A percentile compares a stretch with the other conserved stretches of the same genome.
These are phyloP conservation scores for Tanytarsus gracilentus DNA, from an alignment of 2,888 invertebrate species.

Conservation along the genomic window DNA sequence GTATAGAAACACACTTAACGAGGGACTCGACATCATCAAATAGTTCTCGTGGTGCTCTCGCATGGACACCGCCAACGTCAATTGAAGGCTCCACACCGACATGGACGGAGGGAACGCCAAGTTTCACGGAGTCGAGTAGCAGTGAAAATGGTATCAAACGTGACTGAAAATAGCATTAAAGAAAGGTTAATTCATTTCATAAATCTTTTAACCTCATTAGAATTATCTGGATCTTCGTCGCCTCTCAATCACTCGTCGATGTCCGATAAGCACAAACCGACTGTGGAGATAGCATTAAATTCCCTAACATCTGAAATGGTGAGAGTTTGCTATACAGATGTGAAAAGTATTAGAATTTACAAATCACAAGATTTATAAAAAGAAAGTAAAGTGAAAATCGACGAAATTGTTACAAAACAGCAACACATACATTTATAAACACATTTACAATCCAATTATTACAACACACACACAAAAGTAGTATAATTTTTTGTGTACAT, in stretches of 20 bases:
- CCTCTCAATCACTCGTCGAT: conserved; percentile 42
- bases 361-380: conserved; percentile 24
- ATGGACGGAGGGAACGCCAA: conserved; percentile 96
- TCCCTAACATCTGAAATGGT: conserved; percentile 80
- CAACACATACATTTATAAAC: not conserved
- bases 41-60: conserved; percentile 46
- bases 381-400: no score
- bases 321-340: conserved; percentile 40
- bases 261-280: conserved; percentile 47
- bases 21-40: conserved; percentile 43
- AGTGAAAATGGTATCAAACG: conserved; percentile 64
- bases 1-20: conserved; percentile 52
- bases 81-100: conserved; percentile 91
- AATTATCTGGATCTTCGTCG: conserved; percentile 53
- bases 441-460: no score
- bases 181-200: conserved; percentile 27
- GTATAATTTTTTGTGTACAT: no score
- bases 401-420: no score
- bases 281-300: conserved; percentile 64
- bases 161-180: conserved; percentile 33
- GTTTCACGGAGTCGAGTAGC: conserved; percentile 94
- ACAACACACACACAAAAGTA: no score
- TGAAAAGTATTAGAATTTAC: conserved; percentile 26
- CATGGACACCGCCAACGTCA: conserved; percentile 77
- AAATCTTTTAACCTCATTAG: conserved; percentile 11